Base-by-base conservation (phyloP, 53 echinoderm and acorn worm species). In the Echinarachnius parma region DNA sequence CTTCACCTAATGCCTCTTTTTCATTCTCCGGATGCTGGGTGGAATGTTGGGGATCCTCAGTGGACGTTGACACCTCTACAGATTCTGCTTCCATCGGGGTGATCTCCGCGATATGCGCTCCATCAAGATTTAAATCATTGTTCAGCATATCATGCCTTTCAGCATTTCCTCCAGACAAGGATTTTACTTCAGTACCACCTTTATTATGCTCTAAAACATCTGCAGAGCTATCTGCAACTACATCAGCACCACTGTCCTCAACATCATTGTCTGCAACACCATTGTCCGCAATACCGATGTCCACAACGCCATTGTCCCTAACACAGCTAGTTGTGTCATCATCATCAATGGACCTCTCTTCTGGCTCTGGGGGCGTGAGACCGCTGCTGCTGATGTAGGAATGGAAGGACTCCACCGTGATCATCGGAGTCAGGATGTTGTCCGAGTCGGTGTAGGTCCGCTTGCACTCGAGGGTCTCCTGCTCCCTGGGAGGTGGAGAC, bases 401-500 rank as follows among this genome's bases (percentile, higher is more conserved):
- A 34, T 33, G 49, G 26, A 20, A 49, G 28, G 68, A 22, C 23
- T 68, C 68, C 16, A 32, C 33, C 5, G 68, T 31, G 25, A 68
- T 25, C 21, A 68, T 21, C 4, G 68, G 52, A 10, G 53, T 48
- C 21, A 68, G 31, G 33, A 68, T 28, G 31, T 72, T 57, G 56
- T 72, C 74, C 16, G 74, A 54, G 25, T 72, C 74, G 8, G 74
- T 72, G 42, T 72, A 72, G 7, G 74, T 72, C 27, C 74, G 74
- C 29, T 72, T 42, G 35, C 74, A 72, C n/a, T 54, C 74, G 36
- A 72, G 37, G 29, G 56, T 56, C 36, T 56, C 56, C 21, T 72
- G 74, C n/a, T 72, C 56, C 56, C 34, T 39, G 37, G 74, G 74
- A 20, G 74, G 74, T 7, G 74, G 74, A 44, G 74, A 72, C 29